Base-by-base conservation (phyloP, 2,888 invertebrate species). In the Mongoloraphidia duomilia region DNA sequence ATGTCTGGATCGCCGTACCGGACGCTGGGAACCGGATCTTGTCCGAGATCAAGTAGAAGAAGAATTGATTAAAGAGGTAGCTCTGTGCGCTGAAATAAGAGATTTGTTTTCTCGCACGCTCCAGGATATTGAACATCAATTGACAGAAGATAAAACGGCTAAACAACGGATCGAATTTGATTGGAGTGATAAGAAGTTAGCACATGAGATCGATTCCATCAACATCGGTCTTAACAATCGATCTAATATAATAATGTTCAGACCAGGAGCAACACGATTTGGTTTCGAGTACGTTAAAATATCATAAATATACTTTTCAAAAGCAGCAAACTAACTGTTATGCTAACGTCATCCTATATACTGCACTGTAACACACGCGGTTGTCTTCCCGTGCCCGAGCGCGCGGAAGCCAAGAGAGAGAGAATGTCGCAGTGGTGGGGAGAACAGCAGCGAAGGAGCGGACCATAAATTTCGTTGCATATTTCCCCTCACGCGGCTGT, bases 101-200 rank as follows among this genome's bases (percentile, higher is more conserved):
- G 73, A 74, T 26, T 69, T 75, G 3, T 68, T 85, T 11, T 72
- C 73, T 36, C 73, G 74, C 54, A 81, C 80, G 1, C 64, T 84
- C 6, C 69, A 75, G 37, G 77, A 80, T 59, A 79, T 87, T 34
- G 80, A 84, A 54, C 71, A 74, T 37, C 86, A 88, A 65, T 69
- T 85, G 61, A 61, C 76, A 34, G 77, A 84, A 57, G 82, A 89
- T 60, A 84, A 85, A 60, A 80, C 85, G 12, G 82, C 84, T 0
- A 91, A 93, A 62, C 79, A 83, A 55, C 77, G 82, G 41, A 72
- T 93, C 50, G 93, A 94, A 67, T 83, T 80, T 60, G 92, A 93
- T 63, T 93, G 91, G 90, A 90, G 90, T 59, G 90, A 93, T 61
- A 94, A 94, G 69, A 76, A 77, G 50, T 80, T 86, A 61, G 79